A percentile compares a stretch with the other conserved stretches of the same genome.
phyloP scores from a whole-genome alignment of 2,113 vertebrate species.

The Capreolus pygargus region DNA sequence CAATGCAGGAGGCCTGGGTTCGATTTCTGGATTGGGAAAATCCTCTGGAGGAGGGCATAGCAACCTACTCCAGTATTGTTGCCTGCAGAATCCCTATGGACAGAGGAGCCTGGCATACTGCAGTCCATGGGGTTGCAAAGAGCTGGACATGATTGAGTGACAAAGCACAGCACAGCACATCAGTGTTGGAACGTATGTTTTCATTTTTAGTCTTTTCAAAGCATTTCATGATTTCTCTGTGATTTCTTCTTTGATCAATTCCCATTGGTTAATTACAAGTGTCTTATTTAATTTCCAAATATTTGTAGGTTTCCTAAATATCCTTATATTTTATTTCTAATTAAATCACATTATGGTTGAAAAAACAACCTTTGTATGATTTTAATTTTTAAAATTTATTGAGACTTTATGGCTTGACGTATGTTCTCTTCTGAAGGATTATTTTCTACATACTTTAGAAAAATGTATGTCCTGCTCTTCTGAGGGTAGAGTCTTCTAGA shows the following conservation, averaged over 20 bases:
- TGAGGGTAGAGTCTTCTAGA: neutral
- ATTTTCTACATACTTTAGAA: neutral
- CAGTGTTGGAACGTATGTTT: neutral
- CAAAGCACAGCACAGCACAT: neutral
- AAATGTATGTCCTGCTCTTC: neutral
- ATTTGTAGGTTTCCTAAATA: neutral
- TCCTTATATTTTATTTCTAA: neutral
- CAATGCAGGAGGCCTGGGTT: neutral
- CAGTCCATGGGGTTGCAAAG: neutral
- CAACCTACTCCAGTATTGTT: neutral
- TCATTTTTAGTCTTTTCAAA: neutral
- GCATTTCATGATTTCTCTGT: neutral
- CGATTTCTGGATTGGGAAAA: neutral
- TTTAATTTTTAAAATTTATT: neutral
- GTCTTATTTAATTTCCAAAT: neutral
- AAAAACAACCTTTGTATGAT: neutral
- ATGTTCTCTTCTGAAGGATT: neutral
- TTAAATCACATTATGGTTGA: neutral
- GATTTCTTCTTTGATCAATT: neutral
- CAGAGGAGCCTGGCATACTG: neutral
- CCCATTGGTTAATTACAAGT: neutral
- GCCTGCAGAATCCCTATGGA: neutral
- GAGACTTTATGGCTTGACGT: neutral
- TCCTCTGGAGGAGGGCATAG: neutral
- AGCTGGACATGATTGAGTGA: fast-evolving